A percentile compares a stretch with the other conserved stretches of the same genome.
Conservation (phyloP, 2,797 vertebrate species). For the Tinamus major region DNA sequence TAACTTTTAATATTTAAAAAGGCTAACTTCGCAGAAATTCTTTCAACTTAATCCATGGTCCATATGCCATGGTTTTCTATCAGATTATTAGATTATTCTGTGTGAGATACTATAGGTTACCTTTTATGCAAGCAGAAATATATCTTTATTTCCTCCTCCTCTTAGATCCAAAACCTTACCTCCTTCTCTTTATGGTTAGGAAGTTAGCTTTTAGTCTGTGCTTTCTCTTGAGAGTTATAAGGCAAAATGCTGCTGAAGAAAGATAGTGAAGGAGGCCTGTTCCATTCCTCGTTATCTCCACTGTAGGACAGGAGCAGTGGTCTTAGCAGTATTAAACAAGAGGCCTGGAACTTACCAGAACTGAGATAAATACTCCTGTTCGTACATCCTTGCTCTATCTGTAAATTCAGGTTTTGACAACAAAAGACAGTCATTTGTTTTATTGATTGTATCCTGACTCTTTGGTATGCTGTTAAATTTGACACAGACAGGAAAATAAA, state of each 20-base stretch:
- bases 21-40: neutral
- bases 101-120: neutral
- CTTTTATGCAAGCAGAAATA: neutral
- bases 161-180: neutral
- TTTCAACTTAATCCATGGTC: neutral
- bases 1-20: neutral
- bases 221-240: neutral
- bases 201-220: neutral
- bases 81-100: neutral
- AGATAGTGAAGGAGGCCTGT: neutral
- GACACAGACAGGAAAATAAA: neutral
- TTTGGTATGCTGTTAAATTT: conserved; percentile 15
- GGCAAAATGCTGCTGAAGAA: neutral
- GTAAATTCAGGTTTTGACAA: neutral
- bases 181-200: neutral
- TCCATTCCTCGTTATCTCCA: neutral
- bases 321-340: neutral
- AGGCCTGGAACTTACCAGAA: neutral
- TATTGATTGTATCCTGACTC: neutral
- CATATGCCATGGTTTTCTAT: neutral
- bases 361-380: neutral
- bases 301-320: neutral
- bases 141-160: neutral
- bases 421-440: neutral
- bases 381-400: neutral